Conservation (phyloP, 2,113 vertebrate species). For the Archocentrus centrarchus region DNA sequence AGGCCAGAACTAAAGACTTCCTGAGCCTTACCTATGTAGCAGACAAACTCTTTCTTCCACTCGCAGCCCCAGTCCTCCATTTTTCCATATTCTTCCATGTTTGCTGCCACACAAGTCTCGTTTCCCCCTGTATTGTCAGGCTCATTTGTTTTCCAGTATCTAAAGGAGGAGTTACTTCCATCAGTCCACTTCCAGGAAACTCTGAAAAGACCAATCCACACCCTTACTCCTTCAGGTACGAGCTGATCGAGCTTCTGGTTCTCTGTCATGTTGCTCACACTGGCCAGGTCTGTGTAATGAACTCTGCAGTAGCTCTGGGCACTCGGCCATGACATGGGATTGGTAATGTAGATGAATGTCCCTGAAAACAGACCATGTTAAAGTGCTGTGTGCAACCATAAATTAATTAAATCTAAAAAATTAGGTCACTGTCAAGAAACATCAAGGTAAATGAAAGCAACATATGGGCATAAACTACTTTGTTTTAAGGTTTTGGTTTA, state of each 20-base stretch:
- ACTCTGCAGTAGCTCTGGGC: background rate
- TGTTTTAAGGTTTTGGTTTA: too few relatives aligned
- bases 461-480: too few relatives aligned
- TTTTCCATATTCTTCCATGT: background rate
- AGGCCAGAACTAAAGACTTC: background rate
- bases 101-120: fast-evolving
- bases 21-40: background rate
- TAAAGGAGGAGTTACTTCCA: background rate
- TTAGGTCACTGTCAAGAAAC: too few relatives aligned
- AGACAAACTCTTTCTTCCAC: background rate
- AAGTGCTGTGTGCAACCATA: background rate
- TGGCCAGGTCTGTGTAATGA: slow-evolving; percentile 4
- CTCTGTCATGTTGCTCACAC: background rate
- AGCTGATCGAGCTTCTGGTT: background rate
- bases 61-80: background rate
- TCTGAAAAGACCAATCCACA: slow-evolving; percentile 2
- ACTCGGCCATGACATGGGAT: background rate
- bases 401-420: too few relatives aligned
- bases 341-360: background rate
- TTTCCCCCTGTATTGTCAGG: fast-evolving
- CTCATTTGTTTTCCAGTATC: background rate
- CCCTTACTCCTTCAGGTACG: background rate
- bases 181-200: background rate
- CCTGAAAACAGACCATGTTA: background rate
- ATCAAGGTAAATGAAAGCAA: too few relatives aligned